A percentile compares a stretch with the other conserved stretches of the same genome.
Evolutionary conservation across 2,113 vertebrate genomes (phyloP).

Genomic region (Oxyura jamaicensis): DNA sequence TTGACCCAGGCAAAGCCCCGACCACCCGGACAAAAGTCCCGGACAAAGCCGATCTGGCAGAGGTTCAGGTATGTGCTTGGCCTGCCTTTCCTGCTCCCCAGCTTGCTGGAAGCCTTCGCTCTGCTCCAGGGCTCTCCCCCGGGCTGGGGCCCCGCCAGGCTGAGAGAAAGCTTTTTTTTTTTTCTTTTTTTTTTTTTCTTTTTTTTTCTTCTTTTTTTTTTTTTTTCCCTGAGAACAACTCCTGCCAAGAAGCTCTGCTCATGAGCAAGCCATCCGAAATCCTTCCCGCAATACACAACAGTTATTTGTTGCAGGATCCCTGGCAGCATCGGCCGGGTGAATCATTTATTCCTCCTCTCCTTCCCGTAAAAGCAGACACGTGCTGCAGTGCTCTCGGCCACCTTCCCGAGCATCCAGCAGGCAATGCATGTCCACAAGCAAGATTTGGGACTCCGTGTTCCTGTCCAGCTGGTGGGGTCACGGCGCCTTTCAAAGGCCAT

Average conservation of each 20-base stretch:
- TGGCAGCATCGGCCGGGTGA: background rate
- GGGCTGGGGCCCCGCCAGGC: background rate
- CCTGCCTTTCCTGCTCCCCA: background rate
- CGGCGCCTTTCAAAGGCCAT: too few species aligned
- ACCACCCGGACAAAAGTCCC: rapidly evolving
- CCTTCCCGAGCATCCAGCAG: rapidly evolving
- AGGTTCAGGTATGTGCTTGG: background rate
- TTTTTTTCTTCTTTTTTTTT: too few species aligned
- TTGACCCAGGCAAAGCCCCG: background rate
- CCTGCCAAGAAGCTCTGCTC: background rate
- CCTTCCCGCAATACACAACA: background rate
- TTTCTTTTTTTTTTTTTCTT: too few species aligned
- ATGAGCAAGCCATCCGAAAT: background rate
- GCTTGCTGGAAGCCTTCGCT: rapidly evolving
- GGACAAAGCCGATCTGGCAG: background rate
- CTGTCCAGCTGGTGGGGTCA: rapidly evolving
- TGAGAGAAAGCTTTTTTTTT: background rate
- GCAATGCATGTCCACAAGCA: rapidly evolving
- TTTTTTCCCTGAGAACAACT: background rate
- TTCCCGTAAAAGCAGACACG: background rate
- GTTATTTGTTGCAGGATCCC: constrained; percentile 1
- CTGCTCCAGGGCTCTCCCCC: rapidly evolving
- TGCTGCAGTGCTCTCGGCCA: rapidly evolving
- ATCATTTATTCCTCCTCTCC: background rate
- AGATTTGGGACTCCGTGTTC: rapidly evolving